A percentile compares a stretch with the other conserved stretches of the same genome.
Evolutionary conservation across 2,888 invertebrate species (phyloP).

Genomic region (Pachymerium ferrugineum): DNA sequence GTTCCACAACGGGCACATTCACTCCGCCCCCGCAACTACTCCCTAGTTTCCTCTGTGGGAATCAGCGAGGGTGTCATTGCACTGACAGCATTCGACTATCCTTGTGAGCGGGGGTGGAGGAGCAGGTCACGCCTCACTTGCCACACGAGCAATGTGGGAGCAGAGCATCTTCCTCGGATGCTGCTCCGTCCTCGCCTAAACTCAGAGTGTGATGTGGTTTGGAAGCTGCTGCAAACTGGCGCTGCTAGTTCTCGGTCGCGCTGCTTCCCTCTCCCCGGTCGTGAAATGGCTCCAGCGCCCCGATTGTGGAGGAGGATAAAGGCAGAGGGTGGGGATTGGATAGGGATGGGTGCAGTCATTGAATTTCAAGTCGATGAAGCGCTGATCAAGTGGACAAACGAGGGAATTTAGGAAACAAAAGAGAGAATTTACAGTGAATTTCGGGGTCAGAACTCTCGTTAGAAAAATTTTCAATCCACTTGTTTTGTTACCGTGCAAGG

Average conservation of each 20-base stretch:
- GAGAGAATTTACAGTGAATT: neutral
- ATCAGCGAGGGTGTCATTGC: constrained; percentile 20
- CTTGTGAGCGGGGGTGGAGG: constrained; percentile 20
- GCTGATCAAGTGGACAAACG: constrained; percentile 9
- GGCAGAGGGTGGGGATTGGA: neutral
- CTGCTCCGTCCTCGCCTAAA: constrained; percentile 14
- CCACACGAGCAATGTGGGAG: constrained; percentile 9
- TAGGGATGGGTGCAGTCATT: too few relatives aligned
- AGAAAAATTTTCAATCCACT: neutral
- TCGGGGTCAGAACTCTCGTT: neutral
- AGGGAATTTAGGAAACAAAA: neutral
- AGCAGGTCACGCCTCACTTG: constrained; percentile 8
- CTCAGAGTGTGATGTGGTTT: constrained; percentile 15
- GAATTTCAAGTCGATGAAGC: constrained; percentile 10
- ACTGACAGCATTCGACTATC: constrained; percentile 22
- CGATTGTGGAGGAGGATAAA: constrained; percentile 10
- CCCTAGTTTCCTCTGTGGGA: constrained; percentile 9
- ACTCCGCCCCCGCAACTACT: constrained; percentile 27
- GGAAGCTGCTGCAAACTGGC: constrained; percentile 27
- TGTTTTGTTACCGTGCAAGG: neutral
- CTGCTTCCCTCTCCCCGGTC: constrained; percentile 1
- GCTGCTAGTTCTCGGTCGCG: constrained; percentile 23
- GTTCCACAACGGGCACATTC: constrained; percentile 11
- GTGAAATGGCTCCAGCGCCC: constrained; percentile 24
- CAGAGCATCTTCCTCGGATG: constrained; percentile 24